These are phyloP conservation scores for Altica lythri DNA, from an alignment of 2,888 invertebrate genomes.

Conservation along the genomic window DNA sequence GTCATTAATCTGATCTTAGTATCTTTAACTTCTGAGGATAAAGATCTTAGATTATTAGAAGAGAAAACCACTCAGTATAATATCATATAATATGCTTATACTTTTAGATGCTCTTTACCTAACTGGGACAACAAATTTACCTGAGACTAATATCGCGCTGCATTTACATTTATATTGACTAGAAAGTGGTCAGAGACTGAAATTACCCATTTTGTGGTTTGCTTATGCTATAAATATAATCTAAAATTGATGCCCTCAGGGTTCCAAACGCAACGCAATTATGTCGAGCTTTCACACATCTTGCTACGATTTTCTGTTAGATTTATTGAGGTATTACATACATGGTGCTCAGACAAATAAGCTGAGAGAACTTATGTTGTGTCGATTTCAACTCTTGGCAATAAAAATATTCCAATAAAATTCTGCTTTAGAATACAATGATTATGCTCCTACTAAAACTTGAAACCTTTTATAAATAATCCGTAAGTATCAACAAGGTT, in stretches of 20 bases:
- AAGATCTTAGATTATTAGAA: too few species aligned
- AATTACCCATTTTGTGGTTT: constrained; percentile 36
- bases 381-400: too few species aligned
- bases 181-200: constrained; percentile 32
- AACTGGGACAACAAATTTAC: constrained; percentile 29
- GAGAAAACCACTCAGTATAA: background rate
- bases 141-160: constrained; percentile 23
- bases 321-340: constrained; percentile 6
- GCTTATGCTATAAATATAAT: constrained; percentile 34
- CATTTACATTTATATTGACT: constrained; percentile 37
- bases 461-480: too few species aligned
- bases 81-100: background rate
- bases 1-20: too few species aligned
- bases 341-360: background rate
- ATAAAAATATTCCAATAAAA: too few species aligned
- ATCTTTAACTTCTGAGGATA: too few species aligned
- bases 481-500: too few species aligned
- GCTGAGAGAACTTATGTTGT: too few species aligned
- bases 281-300: constrained; percentile 31
- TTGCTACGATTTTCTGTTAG: constrained; percentile 14
- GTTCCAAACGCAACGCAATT: constrained; percentile 23
- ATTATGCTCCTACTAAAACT: too few species aligned
- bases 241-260: constrained; percentile 31
- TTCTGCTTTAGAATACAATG: too few species aligned
- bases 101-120: constrained; percentile 8